phyloP scores from a whole-genome alignment of 2,113 vertebrate species.

The Caretta caretta region DNA sequence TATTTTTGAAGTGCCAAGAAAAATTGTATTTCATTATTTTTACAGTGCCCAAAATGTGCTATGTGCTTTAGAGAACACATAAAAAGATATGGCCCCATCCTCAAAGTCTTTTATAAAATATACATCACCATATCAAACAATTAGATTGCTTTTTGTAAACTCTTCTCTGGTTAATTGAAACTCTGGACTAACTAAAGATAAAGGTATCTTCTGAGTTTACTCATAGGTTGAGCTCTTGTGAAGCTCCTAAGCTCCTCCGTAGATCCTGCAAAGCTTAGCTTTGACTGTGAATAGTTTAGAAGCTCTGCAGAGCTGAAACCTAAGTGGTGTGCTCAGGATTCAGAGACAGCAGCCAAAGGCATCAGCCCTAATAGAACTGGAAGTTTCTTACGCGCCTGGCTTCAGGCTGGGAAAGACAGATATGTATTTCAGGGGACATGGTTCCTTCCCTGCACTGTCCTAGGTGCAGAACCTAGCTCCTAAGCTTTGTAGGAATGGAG shows the following conservation, averaged over 20 bases:
- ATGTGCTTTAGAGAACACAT: neutral
- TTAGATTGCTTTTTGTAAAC: neutral
- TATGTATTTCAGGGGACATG: neutral
- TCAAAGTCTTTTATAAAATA: neutral
- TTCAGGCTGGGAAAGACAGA: neutral
- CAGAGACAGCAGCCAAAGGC: neutral
- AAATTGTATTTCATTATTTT: neutral
- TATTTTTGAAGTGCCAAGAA: neutral
- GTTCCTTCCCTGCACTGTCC: neutral
- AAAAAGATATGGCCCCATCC: neutral
- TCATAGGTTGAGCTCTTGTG: neutral
- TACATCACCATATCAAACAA: neutral
- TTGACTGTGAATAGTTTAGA: neutral
- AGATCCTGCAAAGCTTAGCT: neutral
- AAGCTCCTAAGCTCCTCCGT: neutral
- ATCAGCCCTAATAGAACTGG: neutral
- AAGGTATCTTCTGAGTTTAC: too few species aligned
- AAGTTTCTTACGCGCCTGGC: neutral
- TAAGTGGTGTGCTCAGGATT: neutral
- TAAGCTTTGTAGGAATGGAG: neutral
- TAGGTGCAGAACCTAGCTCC: neutral
- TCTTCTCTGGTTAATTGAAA: neutral
- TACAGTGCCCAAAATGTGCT: neutral
- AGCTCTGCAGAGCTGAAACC: neutral
- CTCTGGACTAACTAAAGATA: neutral